Conservation (phyloP, 2,113 vertebrate species). For the Mungos mungo region DNA sequence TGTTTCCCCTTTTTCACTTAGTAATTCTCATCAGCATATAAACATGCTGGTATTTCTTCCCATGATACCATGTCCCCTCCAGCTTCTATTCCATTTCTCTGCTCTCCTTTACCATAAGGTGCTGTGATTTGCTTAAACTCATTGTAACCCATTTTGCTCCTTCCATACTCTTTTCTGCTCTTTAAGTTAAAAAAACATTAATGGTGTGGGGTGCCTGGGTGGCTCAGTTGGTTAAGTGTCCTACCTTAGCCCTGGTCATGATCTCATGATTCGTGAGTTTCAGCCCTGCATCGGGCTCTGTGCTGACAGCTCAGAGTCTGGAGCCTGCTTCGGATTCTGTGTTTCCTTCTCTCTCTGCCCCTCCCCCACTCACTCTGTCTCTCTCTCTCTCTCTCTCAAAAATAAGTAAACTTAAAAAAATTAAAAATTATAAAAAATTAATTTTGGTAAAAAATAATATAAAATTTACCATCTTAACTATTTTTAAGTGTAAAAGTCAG, state of each 20-base stretch:
- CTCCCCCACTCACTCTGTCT: no score
- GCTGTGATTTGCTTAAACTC: neutral
- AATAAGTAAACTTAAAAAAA: no score
- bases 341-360: no score
- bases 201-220: neutral
- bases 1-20: neutral
- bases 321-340: no score
- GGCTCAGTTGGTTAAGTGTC: no score
- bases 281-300: no score
- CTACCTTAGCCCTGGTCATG: no score
- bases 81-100: neutral
- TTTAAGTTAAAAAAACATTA: neutral
- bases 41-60: neutral
- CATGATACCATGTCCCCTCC: accelerated
- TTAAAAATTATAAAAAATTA: no score
- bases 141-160: neutral
- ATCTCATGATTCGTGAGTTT: no score
- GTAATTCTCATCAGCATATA: neutral
- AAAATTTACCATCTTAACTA: neutral
- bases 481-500: neutral
- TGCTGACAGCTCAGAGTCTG: no score
- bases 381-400: no score
- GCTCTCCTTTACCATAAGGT: neutral
- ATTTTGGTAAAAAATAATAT: neutral
- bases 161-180: neutral